A percentile compares a stretch with the other conserved stretches of the same genome.
Evolutionary conservation across 1,140 invertebrate genomes (phyloP).

Genomic region (Lepidurus arcticus): DNA sequence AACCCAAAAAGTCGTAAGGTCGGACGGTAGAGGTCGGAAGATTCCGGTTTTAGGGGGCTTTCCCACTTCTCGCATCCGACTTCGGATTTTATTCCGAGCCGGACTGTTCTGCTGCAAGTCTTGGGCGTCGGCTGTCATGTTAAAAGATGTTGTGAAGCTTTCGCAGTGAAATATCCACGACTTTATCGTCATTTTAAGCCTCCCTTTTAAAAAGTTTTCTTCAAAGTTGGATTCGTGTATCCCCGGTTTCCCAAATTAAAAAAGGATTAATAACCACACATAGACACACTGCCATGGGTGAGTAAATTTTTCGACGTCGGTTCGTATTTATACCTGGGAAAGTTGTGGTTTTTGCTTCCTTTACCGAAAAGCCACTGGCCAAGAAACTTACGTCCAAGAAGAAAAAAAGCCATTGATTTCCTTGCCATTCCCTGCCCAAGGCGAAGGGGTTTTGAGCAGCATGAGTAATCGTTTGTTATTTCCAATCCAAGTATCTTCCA

Average conservation of each 20-base stretch:
- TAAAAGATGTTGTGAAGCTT: conserved; percentile 22
- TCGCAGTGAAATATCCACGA: background rate
- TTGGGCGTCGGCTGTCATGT: conserved; percentile 14
- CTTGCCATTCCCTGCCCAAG: no score
- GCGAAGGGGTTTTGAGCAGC: no score
- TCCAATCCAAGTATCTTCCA: no score
- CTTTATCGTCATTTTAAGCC: background rate
- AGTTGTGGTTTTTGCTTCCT: conserved; percentile 4
- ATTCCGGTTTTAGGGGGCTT: background rate
- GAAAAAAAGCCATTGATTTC: no score
- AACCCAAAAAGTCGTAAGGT: background rate
- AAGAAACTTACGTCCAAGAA: no score
- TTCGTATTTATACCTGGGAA: background rate
- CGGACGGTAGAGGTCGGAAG: background rate
- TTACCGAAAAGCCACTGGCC: no score
- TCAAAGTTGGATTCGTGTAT: background rate
- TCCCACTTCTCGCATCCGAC: background rate
- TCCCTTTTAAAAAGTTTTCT: background rate
- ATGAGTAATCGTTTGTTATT: no score
- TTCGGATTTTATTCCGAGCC: conserved; percentile 9
- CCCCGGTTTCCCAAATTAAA: background rate
- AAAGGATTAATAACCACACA: conserved; percentile 1
- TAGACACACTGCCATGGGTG: conserved; percentile 3
- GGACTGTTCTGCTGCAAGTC: background rate
- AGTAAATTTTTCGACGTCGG: background rate